These are phyloP conservation scores for Galaxea fascicularis DNA, from an alignment of 92 coral and sea anemone genomes.

Conservation along the genomic window DNA sequence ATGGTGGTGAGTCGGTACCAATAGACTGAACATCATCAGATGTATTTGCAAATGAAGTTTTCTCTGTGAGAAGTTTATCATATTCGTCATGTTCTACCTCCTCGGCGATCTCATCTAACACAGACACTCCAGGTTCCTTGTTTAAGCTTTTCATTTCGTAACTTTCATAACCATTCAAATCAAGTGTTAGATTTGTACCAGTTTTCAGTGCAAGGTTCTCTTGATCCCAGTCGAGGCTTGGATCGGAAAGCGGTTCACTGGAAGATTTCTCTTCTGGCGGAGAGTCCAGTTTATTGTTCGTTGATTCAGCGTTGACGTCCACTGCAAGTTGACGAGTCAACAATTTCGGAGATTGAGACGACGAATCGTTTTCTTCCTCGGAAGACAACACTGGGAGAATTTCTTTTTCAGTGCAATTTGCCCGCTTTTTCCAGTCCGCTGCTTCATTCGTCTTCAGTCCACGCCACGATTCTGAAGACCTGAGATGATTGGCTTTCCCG, in stretches of 20 bases:
- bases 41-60: not conserved
- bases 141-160: constrained; percentile 26
- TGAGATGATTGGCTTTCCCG: constrained; percentile 62
- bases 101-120: constrained; percentile 17
- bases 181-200: not conserved
- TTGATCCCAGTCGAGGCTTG: constrained; percentile 71
- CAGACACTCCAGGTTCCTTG: not conserved
- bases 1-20: constrained; percentile 13
- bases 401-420: constrained; percentile 23
- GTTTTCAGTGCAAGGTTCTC: constrained; percentile 47
- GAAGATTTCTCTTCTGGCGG: constrained; percentile 28
- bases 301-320: constrained; percentile 30
- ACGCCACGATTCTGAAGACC: constrained; percentile 48
- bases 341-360: constrained; percentile 23
- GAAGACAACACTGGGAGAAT: not conserved
- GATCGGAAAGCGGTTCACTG: constrained; percentile 34
- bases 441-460: constrained; percentile 14
- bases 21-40: not conserved
- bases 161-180: constrained; percentile 10
- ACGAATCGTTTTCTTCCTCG: constrained; percentile 11
- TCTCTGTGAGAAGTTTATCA: constrained; percentile 15
- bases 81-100: constrained; percentile 24
- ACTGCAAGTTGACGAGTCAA: constrained; percentile 43
- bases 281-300: not conserved
- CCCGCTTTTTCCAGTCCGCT: constrained; percentile 18